Evolutionary conservation across 2,888 invertebrate species (phyloP), one percentile per base, ranked within the genome.

Genomic region (Polymixis lichenea): DNA sequence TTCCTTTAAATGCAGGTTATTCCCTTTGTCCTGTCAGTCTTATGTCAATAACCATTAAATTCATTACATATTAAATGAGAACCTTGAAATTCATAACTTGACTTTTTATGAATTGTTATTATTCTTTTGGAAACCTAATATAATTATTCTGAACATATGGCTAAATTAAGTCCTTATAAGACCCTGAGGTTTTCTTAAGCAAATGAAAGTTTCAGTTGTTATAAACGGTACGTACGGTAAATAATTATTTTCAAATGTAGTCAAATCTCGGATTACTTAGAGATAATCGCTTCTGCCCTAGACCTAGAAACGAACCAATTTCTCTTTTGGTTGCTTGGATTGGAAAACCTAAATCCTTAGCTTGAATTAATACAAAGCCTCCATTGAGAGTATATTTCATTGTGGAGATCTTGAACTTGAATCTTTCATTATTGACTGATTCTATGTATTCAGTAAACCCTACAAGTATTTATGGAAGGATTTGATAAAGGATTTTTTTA

Each of bases 11-110:
- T 25, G 25, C n/a, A n/a, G 9, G 43, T 38, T 49, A 55, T 32
- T 67, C 22, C 28, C 56, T 62, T 82, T 78, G 82, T 82, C 22
- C 25, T 76, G 76, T 78, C 62, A 62, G 25, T 64, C 32, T 64
- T 38, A 49, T 49, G 56, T 80, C 73, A 64, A 77, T 51, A 58
- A 58, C 51, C 53, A 65, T 74, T 64, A 58, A 65, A 65, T 65
- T 25, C 58, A 62, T 60, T 65, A 49, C 17, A 38, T 79, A 49
- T 56, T 61, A 43, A n/a, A 46, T 9, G 19, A 58, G 8, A 28
- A 38, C 38, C 19, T 80, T 66, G 19, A 53, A 46, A 49, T 80
- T 15, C 11, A 25, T 25, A 46, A 22, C 13, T 1, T 15, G 2
- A 61, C 15, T 53, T 70, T 53, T 76, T 76, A n/a, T 74, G 5